Base-by-base conservation (phyloP, 2,888 invertebrate genomes). In the Drosophila meridionalis region DNA sequence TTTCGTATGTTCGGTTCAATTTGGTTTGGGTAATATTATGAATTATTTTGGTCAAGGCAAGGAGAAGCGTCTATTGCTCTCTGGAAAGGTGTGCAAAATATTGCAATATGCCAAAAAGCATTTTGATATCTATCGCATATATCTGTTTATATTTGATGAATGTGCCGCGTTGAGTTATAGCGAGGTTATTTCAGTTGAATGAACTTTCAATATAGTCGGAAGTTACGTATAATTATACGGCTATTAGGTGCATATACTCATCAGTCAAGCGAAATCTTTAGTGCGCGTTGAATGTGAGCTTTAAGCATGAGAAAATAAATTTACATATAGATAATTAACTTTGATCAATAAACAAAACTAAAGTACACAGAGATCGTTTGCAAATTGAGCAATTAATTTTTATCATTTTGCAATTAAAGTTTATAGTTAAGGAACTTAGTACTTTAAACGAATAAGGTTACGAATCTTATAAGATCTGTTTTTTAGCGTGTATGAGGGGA, bases 11-110 rank as follows among this genome's bases (percentile, higher is more conserved):
- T 80, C 55, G 32, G 8, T 69, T 67, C 61, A 53, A 69, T 42
- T 36, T 43, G 14, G 26, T 6, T 45, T 38, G 40, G 40, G 52
- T 32, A 34, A 42, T 52, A 48, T 57, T 48, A 4, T 12, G 11
- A 20, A 48, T 53, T 53, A 32, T 34, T 40, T 11, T 40, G 34
- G 48, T 58, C 67, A 60, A 84, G 82, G 82, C 76, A 74, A 86
- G 83, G 83, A 78, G 83, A 34, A 0, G 28, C 56, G 86, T 74
- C 78, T 82, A 74, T 83, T 84, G 82, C 69, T 74, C 83, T 73
- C 45, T 60, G 36, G 30, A 73, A 42, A 66, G 50, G 62, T 71
- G 71, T 69, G 67, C 71, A 59, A 73, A 72, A 59, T 58, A 69
- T 58, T 56, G 55, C 69, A 78, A 70, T 78, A 69, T 71, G 56